A percentile compares a stretch with the other conserved stretches of the same genome.
Conservation (phyloP, 2,797 vertebrate genomes). For the Chaetophractus vellerosus region DNA sequence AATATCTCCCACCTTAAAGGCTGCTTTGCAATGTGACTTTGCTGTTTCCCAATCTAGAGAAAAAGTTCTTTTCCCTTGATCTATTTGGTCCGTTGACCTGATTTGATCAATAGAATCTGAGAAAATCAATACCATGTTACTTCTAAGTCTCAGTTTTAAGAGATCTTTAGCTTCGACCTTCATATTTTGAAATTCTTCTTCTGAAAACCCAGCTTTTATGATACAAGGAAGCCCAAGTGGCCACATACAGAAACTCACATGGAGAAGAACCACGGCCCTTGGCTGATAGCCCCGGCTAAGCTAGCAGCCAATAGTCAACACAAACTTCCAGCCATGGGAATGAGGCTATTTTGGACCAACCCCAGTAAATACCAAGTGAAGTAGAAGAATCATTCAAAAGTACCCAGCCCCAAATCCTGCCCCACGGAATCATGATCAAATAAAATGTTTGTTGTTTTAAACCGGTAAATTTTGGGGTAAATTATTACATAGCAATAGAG, state of each 20-base stretch:
- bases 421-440: neutral
- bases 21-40: too few relatives aligned
- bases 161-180: neutral
- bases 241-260: neutral
- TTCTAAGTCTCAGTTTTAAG: neutral
- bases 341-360: neutral
- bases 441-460: neutral
- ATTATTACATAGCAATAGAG: neutral
- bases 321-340: neutral
- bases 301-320: neutral
- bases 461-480: neutral
- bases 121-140: neutral
- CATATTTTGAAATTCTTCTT: neutral
- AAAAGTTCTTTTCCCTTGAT: neutral
- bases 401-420: neutral
- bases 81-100: neutral
- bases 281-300: neutral
- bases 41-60: too few relatives aligned
- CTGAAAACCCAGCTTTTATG: neutral
- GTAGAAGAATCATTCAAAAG: neutral
- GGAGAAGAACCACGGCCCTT: neutral
- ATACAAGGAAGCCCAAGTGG: neutral
- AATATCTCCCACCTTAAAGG: too few relatives aligned
- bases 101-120: neutral
- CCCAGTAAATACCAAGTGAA: neutral